A percentile compares a stretch with the other conserved stretches of the same genome.
Conservation (phyloP, 2,797 vertebrate species). For the Coilia nasus region DNA sequence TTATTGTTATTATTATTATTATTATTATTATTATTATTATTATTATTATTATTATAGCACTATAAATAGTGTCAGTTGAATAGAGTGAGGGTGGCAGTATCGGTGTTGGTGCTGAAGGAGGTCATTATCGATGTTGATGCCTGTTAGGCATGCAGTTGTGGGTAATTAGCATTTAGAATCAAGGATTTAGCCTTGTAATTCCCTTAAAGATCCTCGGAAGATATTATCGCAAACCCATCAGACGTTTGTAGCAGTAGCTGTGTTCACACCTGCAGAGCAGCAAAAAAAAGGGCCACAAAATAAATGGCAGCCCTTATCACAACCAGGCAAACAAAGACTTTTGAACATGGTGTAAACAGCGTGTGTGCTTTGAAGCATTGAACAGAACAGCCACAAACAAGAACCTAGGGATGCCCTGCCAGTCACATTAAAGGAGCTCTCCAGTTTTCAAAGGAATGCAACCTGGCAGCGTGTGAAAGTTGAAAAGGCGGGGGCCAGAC, state of each 20-base stretch:
- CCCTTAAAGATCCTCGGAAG: neutral
- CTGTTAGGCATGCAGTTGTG: neutral
- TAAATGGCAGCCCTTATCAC: neutral
- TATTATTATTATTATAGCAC: too few relatives aligned
- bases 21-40: too few relatives aligned
- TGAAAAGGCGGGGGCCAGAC: neutral
- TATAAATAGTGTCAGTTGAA: too few relatives aligned
- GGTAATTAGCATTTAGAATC: neutral
- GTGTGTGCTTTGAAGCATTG: neutral
- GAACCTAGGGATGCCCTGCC: neutral
- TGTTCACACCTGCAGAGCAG: neutral
- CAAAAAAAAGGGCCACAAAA: neutral
- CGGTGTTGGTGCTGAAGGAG: neutral
- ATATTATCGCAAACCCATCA: neutral
- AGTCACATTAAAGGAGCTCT: neutral
- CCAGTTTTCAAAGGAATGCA: conserved; percentile 12
- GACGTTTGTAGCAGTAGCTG: neutral
- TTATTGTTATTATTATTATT: too few relatives aligned
- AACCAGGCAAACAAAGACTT: neutral
- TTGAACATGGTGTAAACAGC: neutral
- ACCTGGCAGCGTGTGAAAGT: neutral
- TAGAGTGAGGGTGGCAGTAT: neutral
- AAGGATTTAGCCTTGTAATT: neutral
- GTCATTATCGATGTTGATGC: neutral
- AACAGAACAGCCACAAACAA: neutral